Evolutionary conservation across 2,888 invertebrate species (phyloP), one percentile per base, ranked within the genome.

Genomic region (Ceramica pisi): DNA sequence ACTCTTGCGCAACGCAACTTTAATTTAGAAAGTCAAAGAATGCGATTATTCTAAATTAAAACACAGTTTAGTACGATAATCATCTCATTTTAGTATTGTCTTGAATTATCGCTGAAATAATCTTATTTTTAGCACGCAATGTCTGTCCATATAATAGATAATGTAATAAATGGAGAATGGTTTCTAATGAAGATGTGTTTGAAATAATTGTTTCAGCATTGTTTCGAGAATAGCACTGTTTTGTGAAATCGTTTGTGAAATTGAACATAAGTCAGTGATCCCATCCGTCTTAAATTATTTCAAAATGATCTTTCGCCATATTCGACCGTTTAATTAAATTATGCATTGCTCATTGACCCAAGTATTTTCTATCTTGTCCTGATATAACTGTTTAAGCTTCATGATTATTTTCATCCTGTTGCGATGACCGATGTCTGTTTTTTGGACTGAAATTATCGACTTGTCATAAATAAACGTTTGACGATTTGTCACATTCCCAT

Each of bases 11-110:
- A 84, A 79, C 51, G 48, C 8, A 59, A 60, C 41, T 41, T 41
- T 78, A 67, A 76, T 73, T 67, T 84, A 85, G 83, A 84, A 84
- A 84, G 85, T 75, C 48, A 64, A 81, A 81, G 68, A 77, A 71
- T 60, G 64, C 67, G 65, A 73, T 66, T 59, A 62, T 61, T 70
- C 38, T 55, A 72, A 71, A 76, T 66, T 70, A 73, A 83, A 60
- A 50, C 53, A 26, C 41, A 75, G 60, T 83, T 79, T 79, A 83
- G 67, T 66, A 21, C 61, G 84, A 85, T 83, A 71, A 41, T 50
- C 35, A 85, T 85, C 82, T 61, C 51, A 55, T 75, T 77, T 75
- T 64, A 41, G 78, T 83, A 83, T 83, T 85, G 85, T 85, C 71
- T 50, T 76, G 61, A 63, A 75, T 31, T 83, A 83, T 83, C 85